phyloP scores from a whole-genome alignment of 2,113 vertebrate species.

The Sturnus vulgaris region DNA sequence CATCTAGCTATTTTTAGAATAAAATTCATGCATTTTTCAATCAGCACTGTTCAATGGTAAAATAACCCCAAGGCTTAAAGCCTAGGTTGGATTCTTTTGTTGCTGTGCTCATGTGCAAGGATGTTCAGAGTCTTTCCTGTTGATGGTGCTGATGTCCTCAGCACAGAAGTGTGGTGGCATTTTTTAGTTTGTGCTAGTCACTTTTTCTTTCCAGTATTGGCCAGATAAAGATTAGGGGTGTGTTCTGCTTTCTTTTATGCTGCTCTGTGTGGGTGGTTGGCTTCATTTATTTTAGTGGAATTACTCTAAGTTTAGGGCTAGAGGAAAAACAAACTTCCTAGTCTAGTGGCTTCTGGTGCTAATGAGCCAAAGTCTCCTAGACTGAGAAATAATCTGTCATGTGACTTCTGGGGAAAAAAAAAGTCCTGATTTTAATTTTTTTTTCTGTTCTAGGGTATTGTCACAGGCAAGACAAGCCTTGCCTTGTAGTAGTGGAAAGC shows the following conservation, averaged over 20 bases:
- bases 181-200: background rate
- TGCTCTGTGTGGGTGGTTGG: background rate
- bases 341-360: background rate
- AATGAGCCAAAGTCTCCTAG: background rate
- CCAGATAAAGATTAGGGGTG: background rate
- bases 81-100: background rate
- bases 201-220: background rate
- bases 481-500: background rate
- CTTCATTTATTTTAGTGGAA: background rate
- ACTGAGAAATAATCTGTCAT: background rate
- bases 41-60: background rate
- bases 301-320: background rate
- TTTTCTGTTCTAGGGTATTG: background rate
- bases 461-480: background rate
- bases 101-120: background rate
- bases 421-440: background rate
- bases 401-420: background rate
- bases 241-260: background rate
- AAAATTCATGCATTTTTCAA: background rate
- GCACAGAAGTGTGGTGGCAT: background rate
- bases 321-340: slow-evolving; percentile 12
- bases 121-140: background rate
- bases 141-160: background rate
- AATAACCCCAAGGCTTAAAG: background rate
- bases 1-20: slow-evolving; percentile 15